A percentile compares a stretch with the other conserved stretches of the same genome.
These are phyloP conservation scores for Agrochola lota DNA, from an alignment of 2,888 invertebrate species.

Conservation along the genomic window DNA sequence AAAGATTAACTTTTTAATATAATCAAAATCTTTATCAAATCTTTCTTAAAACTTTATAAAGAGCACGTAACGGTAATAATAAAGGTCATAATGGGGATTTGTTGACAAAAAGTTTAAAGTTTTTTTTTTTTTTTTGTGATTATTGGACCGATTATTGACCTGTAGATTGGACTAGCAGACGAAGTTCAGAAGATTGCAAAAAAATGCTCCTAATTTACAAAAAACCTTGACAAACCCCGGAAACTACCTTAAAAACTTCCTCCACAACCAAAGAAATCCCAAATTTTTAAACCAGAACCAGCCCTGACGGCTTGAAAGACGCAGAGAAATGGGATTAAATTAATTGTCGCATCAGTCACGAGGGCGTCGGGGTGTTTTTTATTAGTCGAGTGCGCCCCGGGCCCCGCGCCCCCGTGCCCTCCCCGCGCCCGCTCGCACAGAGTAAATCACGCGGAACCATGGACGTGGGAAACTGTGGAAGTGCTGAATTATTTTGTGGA, in stretches of 20 bases:
- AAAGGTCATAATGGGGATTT: too few species aligned
- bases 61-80: too few species aligned
- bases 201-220: background rate
- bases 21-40: too few species aligned
- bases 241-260: conserved; percentile 9
- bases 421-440: conserved; percentile 69
- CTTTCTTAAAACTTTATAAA: too few species aligned
- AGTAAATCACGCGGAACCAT: conserved; percentile 85
- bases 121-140: too few species aligned
- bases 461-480: conserved; percentile 71
- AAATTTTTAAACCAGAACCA: conserved; percentile 67
- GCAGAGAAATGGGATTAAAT: conserved; percentile 91
- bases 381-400: conserved; percentile 87
- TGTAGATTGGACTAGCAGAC: background rate
- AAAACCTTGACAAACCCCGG: background rate
- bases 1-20: background rate
- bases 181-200: background rate
- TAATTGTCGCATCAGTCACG: conserved; percentile 91
- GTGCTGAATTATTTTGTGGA: conserved; percentile 51
- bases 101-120: too few species aligned
- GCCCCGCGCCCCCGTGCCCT: conserved; percentile 56
- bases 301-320: conserved; percentile 86
- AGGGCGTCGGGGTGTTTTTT: conserved; percentile 90
- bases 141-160: too few species aligned
- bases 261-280: background rate